phyloP scores from a whole-genome alignment of 37 sponge, comb jelly and placozoan species.

The Halisarca cf. caerulea region DNA sequence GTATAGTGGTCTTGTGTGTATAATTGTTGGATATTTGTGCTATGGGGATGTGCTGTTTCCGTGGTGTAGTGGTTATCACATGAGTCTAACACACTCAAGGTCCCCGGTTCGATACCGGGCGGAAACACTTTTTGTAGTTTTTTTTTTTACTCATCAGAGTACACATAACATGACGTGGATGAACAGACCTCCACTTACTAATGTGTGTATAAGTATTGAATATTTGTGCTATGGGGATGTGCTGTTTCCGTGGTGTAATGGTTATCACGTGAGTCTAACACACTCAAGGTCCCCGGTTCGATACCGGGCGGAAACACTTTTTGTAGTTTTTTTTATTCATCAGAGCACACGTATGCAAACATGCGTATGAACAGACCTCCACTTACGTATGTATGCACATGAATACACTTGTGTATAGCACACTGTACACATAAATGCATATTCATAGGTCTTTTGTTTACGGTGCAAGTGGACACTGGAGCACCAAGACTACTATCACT shows the following conservation, averaged over 20 bases:
- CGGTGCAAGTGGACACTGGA: conserved; percentile 59
- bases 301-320: conserved; percentile 38
- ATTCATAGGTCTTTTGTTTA: conserved; percentile 72
- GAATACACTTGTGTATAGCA: neutral
- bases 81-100: conserved; percentile 38
- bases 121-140: conserved; percentile 19
- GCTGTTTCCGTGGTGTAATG: conserved; percentile 34
- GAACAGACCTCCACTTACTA: neutral
- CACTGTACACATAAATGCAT: neutral
- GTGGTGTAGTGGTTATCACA: conserved; percentile 32
- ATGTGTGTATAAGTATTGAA: neutral
- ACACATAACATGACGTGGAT: too few relatives aligned
- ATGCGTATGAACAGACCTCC: neutral
- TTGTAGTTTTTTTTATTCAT: neutral
- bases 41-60: conserved; percentile 1
- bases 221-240: neutral
- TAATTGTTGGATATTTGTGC: neutral
- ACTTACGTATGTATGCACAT: neutral
- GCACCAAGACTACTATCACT: conserved; percentile 82
- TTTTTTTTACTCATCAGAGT: neutral
- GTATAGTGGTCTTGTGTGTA: too few relatives aligned
- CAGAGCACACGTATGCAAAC: too few relatives aligned
- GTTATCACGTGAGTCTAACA: conserved; percentile 32
- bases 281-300: conserved; percentile 41
- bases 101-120: conserved; percentile 41